Percentiles rank a stretch among this genome's conserved stretches.
These are phyloP conservation scores for Synaphobranchus kaupii DNA, from an alignment of 2,797 vertebrate genomes.

Conservation along the genomic window DNA sequence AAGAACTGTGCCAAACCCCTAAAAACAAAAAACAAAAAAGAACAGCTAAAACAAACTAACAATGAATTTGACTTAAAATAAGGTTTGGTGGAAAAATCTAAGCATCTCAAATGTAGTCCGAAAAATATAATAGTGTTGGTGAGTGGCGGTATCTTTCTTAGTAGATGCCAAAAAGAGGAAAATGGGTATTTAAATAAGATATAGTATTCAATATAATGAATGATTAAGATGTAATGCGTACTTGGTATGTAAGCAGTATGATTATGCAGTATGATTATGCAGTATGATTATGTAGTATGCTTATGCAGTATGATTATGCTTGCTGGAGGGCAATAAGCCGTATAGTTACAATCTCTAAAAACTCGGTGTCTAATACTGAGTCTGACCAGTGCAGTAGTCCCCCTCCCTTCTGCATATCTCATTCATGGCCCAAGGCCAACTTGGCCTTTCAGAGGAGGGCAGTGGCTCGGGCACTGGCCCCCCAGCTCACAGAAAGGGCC, in stretches of 20 bases:
- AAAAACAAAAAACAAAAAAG: too few species aligned
- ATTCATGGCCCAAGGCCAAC: too few species aligned
- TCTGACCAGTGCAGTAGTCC: slow-evolving; percentile 34
- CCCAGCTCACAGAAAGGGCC: background rate
- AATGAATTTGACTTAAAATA: too few species aligned
- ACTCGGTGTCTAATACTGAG: slow-evolving; percentile 27
- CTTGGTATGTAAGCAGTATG: background rate
- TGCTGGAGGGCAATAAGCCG: background rate
- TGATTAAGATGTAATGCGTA: slow-evolving; percentile 21
- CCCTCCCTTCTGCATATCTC: background rate
- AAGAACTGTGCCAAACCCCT: background rate
- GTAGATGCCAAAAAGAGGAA: too few species aligned
- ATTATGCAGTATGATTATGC: too few species aligned
- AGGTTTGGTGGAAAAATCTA: background rate
- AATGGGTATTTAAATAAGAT: too few species aligned
- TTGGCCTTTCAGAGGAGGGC: background rate
- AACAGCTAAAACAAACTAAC: background rate
- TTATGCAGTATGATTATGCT: slow-evolving; percentile 14
- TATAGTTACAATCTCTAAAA: background rate
- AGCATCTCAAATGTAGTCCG: too few species aligned
- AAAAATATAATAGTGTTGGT: too few species aligned
- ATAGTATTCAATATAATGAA: background rate
- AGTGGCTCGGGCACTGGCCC: background rate
- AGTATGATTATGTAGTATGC: too few species aligned
- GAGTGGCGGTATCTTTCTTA: too few species aligned